phyloP scores from a whole-genome alignment of 2,888 invertebrate species.

The Hirtodrosophila trivittata region DNA sequence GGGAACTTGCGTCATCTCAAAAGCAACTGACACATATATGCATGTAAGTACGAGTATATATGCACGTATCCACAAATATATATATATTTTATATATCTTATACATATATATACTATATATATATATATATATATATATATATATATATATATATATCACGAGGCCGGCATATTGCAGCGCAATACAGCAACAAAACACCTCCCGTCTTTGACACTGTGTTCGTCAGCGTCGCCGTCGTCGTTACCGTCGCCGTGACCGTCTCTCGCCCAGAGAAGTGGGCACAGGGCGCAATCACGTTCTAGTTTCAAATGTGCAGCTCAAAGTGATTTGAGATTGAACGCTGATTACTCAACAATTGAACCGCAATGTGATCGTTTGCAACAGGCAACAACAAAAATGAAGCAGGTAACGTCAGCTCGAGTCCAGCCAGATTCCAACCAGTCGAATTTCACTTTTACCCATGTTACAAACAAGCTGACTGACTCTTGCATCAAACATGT shows the following conservation, averaged over 20 bases:
- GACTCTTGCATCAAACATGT: slow-evolving; percentile 32
- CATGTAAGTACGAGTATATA: too few relatives aligned
- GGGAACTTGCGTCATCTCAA: too few relatives aligned
- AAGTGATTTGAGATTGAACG: slow-evolving; percentile 58
- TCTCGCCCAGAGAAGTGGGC: not conserved
- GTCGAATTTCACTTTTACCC: slow-evolving; percentile 68
- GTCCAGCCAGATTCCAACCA: slow-evolving; percentile 21
- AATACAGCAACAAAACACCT: slow-evolving; percentile 8
- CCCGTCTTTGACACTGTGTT: slow-evolving; percentile 1
- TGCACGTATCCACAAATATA: too few relatives aligned
- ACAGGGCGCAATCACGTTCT: slow-evolving; percentile 64
- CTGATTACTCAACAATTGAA: slow-evolving; percentile 67
- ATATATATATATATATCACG: slow-evolving; percentile 3
- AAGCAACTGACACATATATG: too few relatives aligned
- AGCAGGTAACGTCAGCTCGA: slow-evolving; percentile 23
- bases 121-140: slow-evolving; percentile 3
- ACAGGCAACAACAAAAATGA: slow-evolving; percentile 29
- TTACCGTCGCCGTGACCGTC: not conserved
- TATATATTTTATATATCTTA: too few relatives aligned
- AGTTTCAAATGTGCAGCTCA: slow-evolving; percentile 69
- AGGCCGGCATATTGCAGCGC: slow-evolving; percentile 18
- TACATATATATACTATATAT: too few relatives aligned
- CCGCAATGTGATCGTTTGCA: slow-evolving; percentile 65
- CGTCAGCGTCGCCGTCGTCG: not conserved
- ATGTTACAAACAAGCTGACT: slow-evolving; percentile 6